Conservation (phyloP, 2,113 vertebrate species). For the Sorex araneus region DNA sequence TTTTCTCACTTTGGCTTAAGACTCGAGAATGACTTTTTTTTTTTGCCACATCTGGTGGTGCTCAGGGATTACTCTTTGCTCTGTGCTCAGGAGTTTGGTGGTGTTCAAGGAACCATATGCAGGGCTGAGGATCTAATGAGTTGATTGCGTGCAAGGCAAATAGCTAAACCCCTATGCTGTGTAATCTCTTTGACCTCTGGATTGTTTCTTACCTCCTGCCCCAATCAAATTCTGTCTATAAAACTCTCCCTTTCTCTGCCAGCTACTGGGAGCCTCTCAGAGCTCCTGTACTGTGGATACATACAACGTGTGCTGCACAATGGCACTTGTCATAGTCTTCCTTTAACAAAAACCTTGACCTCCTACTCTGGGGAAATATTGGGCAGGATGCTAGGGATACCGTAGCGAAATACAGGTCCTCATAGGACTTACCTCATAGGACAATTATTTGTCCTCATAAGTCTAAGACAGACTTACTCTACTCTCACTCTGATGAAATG, state of each 20-base stretch:
- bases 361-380: background rate
- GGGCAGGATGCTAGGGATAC: background rate
- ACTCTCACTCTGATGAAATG: no score
- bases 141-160: no score
- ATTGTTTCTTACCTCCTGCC: conserved; percentile 17
- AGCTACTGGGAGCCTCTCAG: background rate
- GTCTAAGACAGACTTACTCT: no score
- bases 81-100: no score
- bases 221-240: background rate
- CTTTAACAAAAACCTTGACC: background rate
- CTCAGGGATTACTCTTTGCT: no score
- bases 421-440: background rate
- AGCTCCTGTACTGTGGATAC: background rate
- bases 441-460: no score
- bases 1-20: background rate
- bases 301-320: background rate
- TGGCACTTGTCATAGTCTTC: background rate
- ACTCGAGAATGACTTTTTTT: no score
- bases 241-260: background rate
- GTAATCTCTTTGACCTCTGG: background rate
- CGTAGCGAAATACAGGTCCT: background rate
- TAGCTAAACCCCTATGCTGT: no score
- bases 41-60: no score
- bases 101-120: no score
- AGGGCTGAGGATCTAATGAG: no score